Conservation (phyloP, 2,888 invertebrate genomes). For the Heliconius hortense region DNA sequence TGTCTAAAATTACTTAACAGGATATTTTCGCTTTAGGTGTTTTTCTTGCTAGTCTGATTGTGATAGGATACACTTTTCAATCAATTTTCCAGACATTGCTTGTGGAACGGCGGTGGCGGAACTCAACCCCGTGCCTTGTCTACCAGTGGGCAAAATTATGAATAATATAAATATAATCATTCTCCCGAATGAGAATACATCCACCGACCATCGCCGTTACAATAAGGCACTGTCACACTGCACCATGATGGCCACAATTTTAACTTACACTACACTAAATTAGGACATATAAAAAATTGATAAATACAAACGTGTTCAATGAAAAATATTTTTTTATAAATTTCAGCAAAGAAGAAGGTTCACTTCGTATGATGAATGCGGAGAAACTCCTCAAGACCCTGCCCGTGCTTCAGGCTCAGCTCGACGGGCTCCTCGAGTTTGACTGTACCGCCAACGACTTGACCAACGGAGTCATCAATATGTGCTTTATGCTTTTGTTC, state of each 20-base stretch:
- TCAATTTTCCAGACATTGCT: too few species aligned
- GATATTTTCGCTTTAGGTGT: not conserved
- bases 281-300: not conserved
- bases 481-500: slow-evolving; percentile 99
- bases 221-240: too few species aligned
- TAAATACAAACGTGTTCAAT: not conserved
- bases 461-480: slow-evolving; percentile 99
- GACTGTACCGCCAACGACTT: slow-evolving; percentile 98
- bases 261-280: too few species aligned
- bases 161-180: too few species aligned
- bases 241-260: too few species aligned
- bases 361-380: slow-evolving; percentile 97
- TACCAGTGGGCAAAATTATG: too few species aligned
- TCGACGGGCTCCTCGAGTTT: slow-evolving; percentile 97
- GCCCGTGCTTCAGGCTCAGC: slow-evolving; percentile 96
- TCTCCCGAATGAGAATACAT: too few species aligned
- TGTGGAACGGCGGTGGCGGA: too few species aligned
- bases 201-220: too few species aligned
- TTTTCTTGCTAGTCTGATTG: not conserved
- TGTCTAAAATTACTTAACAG: not conserved
- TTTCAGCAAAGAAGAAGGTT: slow-evolving; percentile 96
- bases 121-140: too few species aligned
- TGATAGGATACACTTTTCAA: not conserved
- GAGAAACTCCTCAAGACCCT: slow-evolving; percentile 98
- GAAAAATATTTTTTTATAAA: not conserved